Conservation (phyloP, 37 sponge, comb jelly and placozoan species). For the Oopsacas minuta region DNA sequence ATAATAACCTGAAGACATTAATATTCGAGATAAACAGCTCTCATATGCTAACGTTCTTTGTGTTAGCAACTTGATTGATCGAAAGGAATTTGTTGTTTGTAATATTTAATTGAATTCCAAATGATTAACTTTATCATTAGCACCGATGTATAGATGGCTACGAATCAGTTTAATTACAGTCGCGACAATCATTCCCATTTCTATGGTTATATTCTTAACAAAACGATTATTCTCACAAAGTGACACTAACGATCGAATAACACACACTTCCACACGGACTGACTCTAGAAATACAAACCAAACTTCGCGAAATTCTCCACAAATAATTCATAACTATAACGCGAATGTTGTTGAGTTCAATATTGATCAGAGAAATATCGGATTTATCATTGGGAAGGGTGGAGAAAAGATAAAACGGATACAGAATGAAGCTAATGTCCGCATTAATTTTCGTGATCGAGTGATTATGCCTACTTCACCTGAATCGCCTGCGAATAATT, state of each 20-base stretch:
- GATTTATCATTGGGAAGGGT: not conserved
- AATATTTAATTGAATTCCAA: not conserved
- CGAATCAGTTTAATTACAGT: not conserved
- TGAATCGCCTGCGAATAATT: not conserved
- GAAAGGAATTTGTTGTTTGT: not conserved
- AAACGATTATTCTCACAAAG: not conserved
- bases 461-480: not conserved
- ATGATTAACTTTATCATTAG: not conserved
- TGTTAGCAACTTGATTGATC: not conserved
- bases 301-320: not conserved
- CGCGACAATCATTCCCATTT: not conserved
- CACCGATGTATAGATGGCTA: not conserved
- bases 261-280: not conserved
- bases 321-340: not conserved
- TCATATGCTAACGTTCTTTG: not conserved
- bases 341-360: not conserved
- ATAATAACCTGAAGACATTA: not conserved
- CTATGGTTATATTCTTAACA: not conserved
- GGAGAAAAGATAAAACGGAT: constrained; percentile 13
- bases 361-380: not conserved
- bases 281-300: not conserved
- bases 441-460: not conserved
- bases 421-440: not conserved
- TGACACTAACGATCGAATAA: not conserved
- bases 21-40: not conserved